phyloP scores from a whole-genome alignment of 1,140 invertebrate species.

The Pantala flavescens region DNA sequence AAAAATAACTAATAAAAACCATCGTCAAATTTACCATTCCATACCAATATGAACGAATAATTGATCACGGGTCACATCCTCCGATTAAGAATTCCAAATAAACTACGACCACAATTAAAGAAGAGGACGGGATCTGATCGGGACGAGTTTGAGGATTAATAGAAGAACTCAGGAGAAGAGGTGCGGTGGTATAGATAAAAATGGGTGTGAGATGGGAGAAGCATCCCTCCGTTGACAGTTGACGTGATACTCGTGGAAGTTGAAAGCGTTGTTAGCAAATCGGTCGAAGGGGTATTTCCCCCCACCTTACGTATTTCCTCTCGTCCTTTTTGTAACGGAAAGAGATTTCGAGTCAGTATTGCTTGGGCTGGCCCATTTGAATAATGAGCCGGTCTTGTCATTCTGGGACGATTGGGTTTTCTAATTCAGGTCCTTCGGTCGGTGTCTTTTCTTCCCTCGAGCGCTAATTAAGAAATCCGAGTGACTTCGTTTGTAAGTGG shows the following conservation, averaged over 20 bases:
- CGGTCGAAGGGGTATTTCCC: background rate
- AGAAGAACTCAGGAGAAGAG: too few species aligned
- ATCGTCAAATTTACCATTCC: too few species aligned
- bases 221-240: background rate
- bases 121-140: too few species aligned
- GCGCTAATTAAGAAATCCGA: constrained; percentile 1
- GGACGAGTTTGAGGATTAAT: too few species aligned
- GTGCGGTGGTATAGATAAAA: background rate
- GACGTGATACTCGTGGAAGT: constrained; percentile 3
- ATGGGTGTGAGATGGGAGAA: background rate
- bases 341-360: background rate
- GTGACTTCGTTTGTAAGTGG: background rate
- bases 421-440: background rate
- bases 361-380: background rate
- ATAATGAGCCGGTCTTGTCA: constrained; percentile 8
- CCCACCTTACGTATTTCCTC: background rate
- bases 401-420: background rate
- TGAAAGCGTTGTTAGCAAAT: constrained; percentile 3
- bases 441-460: background rate
- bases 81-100: too few species aligned
- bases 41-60: too few species aligned
- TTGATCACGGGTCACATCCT: too few species aligned
- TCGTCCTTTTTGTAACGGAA: background rate
- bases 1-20: too few species aligned
- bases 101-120: too few species aligned